A percentile compares a stretch with the other conserved stretches of the same genome.
Conservation (phyloP, 2,797 vertebrate species). For the Ctenopoma multispine region DNA sequence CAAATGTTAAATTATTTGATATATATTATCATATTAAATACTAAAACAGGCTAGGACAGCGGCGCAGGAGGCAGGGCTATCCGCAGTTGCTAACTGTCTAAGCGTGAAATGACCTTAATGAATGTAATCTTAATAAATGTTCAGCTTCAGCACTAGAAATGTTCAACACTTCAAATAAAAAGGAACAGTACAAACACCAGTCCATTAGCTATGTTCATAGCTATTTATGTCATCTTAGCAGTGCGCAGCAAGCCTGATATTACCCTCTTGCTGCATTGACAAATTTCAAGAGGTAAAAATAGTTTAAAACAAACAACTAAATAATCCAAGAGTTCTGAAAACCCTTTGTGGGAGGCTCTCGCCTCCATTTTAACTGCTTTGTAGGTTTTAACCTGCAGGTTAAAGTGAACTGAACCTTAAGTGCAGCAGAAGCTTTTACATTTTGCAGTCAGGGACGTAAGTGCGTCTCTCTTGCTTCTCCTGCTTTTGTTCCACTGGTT, state of each 20-base stretch:
- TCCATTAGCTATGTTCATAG: not conserved
- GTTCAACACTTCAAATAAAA: not conserved
- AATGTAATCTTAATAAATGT: no score
- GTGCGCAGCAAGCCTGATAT: not conserved
- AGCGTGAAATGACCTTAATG: no score
- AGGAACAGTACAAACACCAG: not conserved
- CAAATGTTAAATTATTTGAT: no score
- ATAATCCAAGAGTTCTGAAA: slow-evolving; percentile 50
- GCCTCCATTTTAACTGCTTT: slow-evolving; percentile 42
- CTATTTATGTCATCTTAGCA: slow-evolving; percentile 18
- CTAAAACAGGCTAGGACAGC: no score
- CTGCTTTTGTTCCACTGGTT: slow-evolving; percentile 22
- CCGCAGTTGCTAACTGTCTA: no score
- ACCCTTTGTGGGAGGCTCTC: slow-evolving; percentile 6
- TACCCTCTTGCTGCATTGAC: slow-evolving; percentile 1
- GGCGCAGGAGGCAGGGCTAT: no score
- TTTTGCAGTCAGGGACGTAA: slow-evolving; percentile 47
- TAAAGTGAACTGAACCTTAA: slow-evolving; percentile 54
- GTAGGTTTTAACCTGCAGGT: slow-evolving; percentile 51
- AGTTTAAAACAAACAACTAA: slow-evolving; percentile 33
- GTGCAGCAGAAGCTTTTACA: slow-evolving; percentile 62
- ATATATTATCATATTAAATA: no score
- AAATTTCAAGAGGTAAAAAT: slow-evolving; percentile 21
- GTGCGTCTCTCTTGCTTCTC: slow-evolving; percentile 14
- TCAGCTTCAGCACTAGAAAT: no score